These are phyloP conservation scores for Parazoanthus swiftii DNA, from an alignment of 92 coral and sea anemone genomes.

Conservation along the genomic window DNA sequence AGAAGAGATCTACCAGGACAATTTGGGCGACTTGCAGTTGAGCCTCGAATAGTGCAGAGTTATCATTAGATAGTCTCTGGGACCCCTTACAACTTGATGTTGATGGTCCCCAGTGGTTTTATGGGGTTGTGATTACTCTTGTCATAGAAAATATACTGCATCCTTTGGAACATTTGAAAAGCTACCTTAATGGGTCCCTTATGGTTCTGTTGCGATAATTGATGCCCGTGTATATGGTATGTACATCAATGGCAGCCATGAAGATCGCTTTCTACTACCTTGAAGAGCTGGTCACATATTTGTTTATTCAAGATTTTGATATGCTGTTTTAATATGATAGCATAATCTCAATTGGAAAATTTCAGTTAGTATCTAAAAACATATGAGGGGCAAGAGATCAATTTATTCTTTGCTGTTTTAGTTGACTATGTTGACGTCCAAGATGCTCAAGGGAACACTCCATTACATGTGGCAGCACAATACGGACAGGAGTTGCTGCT, in stretches of 20 bases:
- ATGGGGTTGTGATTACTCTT: not conserved
- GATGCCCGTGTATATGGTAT: too few species aligned
- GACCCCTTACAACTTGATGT: not conserved
- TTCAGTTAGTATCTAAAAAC: not conserved
- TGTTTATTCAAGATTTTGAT: not conserved
- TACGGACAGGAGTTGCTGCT: slow-evolving; percentile 94
- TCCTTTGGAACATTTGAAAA: too few species aligned
- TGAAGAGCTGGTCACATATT: not conserved
- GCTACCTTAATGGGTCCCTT: too few species aligned
- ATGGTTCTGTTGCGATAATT: too few species aligned
- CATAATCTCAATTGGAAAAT: not conserved
- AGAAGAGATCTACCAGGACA: not conserved
- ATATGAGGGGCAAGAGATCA: not conserved
- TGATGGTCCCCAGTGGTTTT: not conserved
- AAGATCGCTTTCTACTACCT: too few species aligned
- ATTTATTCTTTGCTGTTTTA: slow-evolving; percentile 24
- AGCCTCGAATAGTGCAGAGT: not conserved
- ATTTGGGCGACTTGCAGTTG: not conserved
- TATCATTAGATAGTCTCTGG: too few species aligned
- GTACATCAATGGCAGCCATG: too few species aligned
- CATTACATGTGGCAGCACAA: slow-evolving; percentile 90
- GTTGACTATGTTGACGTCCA: slow-evolving; percentile 93
- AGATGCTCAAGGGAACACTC: slow-evolving; percentile 90
- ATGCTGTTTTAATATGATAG: too few species aligned
- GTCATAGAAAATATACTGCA: too few species aligned